These are phyloP conservation scores for Heteractis magnifica DNA, from an alignment of 92 coral and sea anemone genomes.

Conservation along the genomic window DNA sequence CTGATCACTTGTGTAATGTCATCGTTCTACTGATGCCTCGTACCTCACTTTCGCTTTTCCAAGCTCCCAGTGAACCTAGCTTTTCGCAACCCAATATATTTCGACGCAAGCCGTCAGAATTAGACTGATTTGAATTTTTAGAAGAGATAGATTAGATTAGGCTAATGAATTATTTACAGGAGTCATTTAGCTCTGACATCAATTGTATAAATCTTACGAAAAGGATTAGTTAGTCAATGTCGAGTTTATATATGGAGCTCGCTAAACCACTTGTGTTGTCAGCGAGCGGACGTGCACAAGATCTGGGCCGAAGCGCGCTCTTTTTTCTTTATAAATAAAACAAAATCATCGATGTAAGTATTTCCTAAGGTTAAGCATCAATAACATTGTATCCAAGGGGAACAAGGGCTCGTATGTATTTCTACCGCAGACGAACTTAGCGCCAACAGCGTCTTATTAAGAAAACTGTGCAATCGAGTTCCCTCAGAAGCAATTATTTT, in stretches of 20 bases:
- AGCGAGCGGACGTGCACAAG: no score
- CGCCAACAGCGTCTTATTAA: background rate
- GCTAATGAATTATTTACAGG: background rate
- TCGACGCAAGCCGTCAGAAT: background rate
- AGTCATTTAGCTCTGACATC: constrained; percentile 1
- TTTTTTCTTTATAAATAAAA: no score
- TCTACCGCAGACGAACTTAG: background rate
- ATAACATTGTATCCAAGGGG: no score
- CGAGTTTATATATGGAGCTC: background rate
- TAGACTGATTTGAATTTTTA: background rate
- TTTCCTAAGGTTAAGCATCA: no score
- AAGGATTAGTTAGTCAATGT: background rate
- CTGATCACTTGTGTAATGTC: background rate
- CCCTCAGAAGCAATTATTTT: background rate
- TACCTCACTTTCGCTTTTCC: background rate
- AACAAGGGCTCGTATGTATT: no score
- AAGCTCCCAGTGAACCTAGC: background rate
- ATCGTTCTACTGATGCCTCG: background rate
- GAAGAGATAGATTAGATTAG: background rate
- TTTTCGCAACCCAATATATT: background rate
- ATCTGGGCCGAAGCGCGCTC: no score
- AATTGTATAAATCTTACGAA: background rate
- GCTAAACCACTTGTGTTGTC: background rate
- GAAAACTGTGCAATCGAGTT: background rate
- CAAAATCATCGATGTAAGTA: no score